Base-by-base conservation (phyloP, 2,888 invertebrate species). In the Craniophora ligustri region DNA sequence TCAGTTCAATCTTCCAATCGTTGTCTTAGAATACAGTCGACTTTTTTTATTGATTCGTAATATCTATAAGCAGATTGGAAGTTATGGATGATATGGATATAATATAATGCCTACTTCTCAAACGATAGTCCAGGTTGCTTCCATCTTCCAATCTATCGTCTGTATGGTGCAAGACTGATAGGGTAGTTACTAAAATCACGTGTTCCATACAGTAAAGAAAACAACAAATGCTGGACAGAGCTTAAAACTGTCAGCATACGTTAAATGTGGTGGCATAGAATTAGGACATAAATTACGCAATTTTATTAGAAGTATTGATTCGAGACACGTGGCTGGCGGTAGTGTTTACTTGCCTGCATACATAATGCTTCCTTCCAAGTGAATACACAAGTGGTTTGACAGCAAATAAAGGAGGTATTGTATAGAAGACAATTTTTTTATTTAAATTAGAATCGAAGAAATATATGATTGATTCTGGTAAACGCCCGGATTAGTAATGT, bases 321-420 rank as follows among this genome's bases (percentile, higher is more conserved):
- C 76, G 35, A 46, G 39, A 63, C 80, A 81, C 81, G 79, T 65
- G 71, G 62, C 61, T 63, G 59, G 61, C 71, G 72, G 74, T 72
- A 67, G 67, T 67, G 68, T 68, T 58, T 71, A 57, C 59, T 51
- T 70, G 39, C 49, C 67, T 69, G 82, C 77, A 84, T 81, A 76
- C 72, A 54, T 72, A 79, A 75, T 72, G 69, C 72, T 62, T 58
- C 63, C 48, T 54, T 46, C 44, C 53, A 57, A 48, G 54, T 58
- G 78, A 76, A 80, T 78, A 78, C 67, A 57, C 51, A 66, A 76
- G 55, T 60, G 55, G 67, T 48, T 45, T 35, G 50, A 72, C 67
- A 45, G 68, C 41, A 51, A 53, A 38, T 57, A 46, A 57, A 42
- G 32, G 32, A 32, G 21, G 26, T 54, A 30, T 26, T 16, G 19